A percentile compares a stretch with the other conserved stretches of the same genome.
Conservation (phyloP, 2,888 invertebrate genomes). For the Acanthopleura granulata region DNA sequence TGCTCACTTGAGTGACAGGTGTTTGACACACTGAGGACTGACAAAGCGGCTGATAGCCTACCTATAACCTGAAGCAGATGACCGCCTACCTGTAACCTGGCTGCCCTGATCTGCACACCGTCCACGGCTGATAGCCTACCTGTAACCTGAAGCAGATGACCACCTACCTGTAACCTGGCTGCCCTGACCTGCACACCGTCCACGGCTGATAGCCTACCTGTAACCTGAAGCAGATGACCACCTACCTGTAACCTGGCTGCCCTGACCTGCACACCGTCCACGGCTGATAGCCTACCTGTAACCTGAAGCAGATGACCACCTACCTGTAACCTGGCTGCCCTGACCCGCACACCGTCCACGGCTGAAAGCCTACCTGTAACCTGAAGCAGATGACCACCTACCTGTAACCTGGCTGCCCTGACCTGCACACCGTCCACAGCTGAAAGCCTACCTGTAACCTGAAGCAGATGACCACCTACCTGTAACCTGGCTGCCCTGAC, state of each 20-base stretch:
- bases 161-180: too few species aligned
- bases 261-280: too few species aligned
- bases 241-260: too few species aligned
- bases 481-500: slow-evolving; percentile 86
- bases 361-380: too few species aligned
- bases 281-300: background rate
- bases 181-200: too few species aligned
- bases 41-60: slow-evolving; percentile 76
- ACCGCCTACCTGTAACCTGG: slow-evolving; percentile 73
- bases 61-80: background rate
- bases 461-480: too few species aligned
- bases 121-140: slow-evolving; percentile 92
- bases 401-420: slow-evolving; percentile 82
- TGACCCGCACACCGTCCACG: slow-evolving; percentile 96
- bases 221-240: too few species aligned
- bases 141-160: too few species aligned
- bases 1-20: slow-evolving; percentile 42
- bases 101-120: slow-evolving; percentile 94
- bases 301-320: too few species aligned
- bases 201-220: background rate
- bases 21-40: slow-evolving; percentile 91
- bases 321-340: slow-evolving; percentile 81
- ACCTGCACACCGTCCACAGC: slow-evolving; percentile 98
- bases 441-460: too few species aligned
- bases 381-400: too few species aligned